Conservation (phyloP, 2,888 invertebrate species). For the Phlogophora meticulosa region DNA sequence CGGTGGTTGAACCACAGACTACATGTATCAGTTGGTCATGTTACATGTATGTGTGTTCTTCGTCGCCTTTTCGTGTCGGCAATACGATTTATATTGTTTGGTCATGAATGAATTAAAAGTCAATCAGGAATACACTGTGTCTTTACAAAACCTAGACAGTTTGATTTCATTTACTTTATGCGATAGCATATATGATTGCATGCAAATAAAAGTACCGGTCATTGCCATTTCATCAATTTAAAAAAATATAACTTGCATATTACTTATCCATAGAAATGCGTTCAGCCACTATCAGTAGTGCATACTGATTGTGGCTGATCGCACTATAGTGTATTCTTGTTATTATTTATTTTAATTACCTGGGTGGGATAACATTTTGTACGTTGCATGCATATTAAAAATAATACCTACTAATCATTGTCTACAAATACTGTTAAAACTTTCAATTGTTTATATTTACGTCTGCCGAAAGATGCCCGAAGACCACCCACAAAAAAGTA, state of each 20-base stretch:
- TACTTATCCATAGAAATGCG: background rate
- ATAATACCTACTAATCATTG: background rate
- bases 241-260: background rate
- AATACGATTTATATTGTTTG: background rate
- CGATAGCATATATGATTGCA: constrained; percentile 5
- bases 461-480: background rate
- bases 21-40: constrained; percentile 5
- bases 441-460: background rate
- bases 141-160: constrained; percentile 2
- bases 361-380: background rate
- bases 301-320: too few relatives aligned
- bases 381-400: background rate
- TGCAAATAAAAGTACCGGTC: background rate
- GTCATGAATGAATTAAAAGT: background rate
- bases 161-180: constrained; percentile 7
- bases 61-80: background rate
- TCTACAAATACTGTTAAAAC: background rate
- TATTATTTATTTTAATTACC: background rate
- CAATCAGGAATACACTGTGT: background rate
- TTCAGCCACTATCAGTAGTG: background rate
- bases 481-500: constrained; percentile 3
- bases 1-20: constrained; percentile 46
- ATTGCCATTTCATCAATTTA: background rate
- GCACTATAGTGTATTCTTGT: background rate
- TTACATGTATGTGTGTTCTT: too few relatives aligned